Evolutionary conservation across 1,140 invertebrate species (phyloP), one percentile per base, ranked within the genome.

Genomic region (Dreissena rostriformis): DNA sequence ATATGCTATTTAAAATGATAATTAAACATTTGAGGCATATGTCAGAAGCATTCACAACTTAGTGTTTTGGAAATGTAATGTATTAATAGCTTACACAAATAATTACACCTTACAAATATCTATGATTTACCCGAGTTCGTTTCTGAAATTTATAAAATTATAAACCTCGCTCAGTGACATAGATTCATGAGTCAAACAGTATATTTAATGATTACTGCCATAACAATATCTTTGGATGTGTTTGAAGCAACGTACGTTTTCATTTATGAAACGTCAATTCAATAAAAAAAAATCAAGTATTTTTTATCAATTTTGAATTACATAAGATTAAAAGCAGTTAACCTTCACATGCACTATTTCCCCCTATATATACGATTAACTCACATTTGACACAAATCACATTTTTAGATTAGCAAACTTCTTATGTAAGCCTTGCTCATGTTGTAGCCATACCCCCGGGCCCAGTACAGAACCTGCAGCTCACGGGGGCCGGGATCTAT

Each of bases 401-500:
- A 39, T 2, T 39, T 39, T 39, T 39, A 39, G 39, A 39, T 8
- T 5, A 39, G 8, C 8, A 39, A 39, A 39, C 39, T 39, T 39
- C 39, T 39, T 39, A 39, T 39, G 2, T 5, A 39, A 39, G 39
- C 39, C 39, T 39, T 39, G 39, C 39, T 8, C 39, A 19, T 77
- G 55, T 65, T 67, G 53, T 29, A 82, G 71, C 5, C 15, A 17
- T 67, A n/a, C 29, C 14, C 49, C 79, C 79, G 14, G 79, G 79
- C 26, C 55, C 24, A 26, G 79, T 82, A 15, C 17, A 28, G 24
- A 74, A 82, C 49, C 72, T 82, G n/a, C 22, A 24, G n/a, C 72
- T 63, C 14, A 53, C 63, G 22, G 79, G 79, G 1, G 65, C 57
- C 53, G 79, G 79, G 14, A 57, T 82, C 10, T 82, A 82, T 74